These are phyloP conservation scores for Stenchaetothrips biformis DNA, from an alignment of 2,888 invertebrate species.

Conservation along the genomic window DNA sequence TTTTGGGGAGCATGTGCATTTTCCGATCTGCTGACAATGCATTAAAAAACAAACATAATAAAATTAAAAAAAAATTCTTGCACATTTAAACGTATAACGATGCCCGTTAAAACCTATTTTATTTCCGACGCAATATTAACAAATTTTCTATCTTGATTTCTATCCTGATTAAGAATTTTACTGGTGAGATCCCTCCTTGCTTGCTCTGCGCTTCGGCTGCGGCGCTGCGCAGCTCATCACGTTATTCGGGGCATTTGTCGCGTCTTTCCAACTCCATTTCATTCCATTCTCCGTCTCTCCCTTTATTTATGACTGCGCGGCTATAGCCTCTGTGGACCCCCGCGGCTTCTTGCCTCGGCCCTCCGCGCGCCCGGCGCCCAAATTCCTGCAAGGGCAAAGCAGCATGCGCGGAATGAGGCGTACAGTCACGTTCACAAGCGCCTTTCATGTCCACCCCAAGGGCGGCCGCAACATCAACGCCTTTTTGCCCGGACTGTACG, in stretches of 20 bases:
- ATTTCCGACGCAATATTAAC: too few relatives aligned
- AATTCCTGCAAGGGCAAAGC: conserved; percentile 21
- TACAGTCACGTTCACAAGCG: background rate
- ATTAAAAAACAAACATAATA: too few relatives aligned
- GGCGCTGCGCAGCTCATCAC: background rate
- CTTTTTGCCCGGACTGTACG: too few relatives aligned
- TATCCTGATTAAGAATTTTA: too few relatives aligned
- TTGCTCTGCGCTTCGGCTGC: background rate
- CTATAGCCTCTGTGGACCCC: background rate
- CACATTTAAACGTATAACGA: too few relatives aligned
- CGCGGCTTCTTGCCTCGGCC: background rate
- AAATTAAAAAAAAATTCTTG: too few relatives aligned
- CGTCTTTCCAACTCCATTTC: conserved; percentile 6
- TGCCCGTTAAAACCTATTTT: too few relatives aligned
- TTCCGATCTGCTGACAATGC: too few relatives aligned
- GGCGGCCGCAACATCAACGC: too few relatives aligned
- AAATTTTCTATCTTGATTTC: too few relatives aligned
- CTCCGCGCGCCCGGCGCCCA: background rate
- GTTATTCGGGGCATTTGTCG: conserved; percentile 5
- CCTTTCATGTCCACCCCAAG: background rate
- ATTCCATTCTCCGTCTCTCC: background rate
- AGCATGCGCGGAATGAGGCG: background rate
- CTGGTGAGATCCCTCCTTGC: too few relatives aligned
- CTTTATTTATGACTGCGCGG: background rate
- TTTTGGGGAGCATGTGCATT: too few relatives aligned